Evolutionary conservation across 2,888 invertebrate species (phyloP).

Genomic region (Euzophera pinguis): DNA sequence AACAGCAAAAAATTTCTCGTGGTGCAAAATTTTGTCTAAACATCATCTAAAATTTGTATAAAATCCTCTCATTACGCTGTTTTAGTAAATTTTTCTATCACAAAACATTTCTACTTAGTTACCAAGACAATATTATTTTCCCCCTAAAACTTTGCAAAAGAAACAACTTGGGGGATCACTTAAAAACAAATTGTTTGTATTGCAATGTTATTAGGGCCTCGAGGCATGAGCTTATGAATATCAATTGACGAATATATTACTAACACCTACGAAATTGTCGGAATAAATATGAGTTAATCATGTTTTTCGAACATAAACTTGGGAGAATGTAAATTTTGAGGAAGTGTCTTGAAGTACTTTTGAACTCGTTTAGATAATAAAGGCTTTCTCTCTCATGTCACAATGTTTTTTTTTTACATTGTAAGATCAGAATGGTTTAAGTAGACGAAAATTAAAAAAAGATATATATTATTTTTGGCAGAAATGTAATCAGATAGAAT

Average conservation of each 20-base stretch:
- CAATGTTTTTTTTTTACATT: too few species aligned
- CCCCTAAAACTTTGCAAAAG: neutral
- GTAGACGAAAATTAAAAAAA: too few species aligned
- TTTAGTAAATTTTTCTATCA: too few species aligned
- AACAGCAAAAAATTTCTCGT: too few species aligned
- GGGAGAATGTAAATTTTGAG: neutral
- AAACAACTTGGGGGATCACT: neutral
- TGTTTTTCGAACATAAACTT: conserved; percentile 1
- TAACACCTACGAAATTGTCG: neutral
- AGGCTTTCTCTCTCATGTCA: too few species aligned
- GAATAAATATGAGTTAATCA: conserved; percentile 2
- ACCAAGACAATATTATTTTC: neutral
- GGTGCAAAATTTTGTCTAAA: neutral
- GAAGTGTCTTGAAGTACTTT: neutral
- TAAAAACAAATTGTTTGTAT: conserved; percentile 4
- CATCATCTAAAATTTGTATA: too few species aligned
- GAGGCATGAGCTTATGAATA: conserved; percentile 19
- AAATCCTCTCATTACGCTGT: too few species aligned
- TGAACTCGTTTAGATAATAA: too few species aligned
- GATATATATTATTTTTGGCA: too few species aligned
- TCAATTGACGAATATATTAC: conserved; percentile 14
- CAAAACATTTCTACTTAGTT: too few species aligned
- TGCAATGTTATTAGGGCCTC: conserved; percentile 11
- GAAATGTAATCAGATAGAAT: too few species aligned
- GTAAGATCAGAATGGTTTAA: too few species aligned